Evolutionary conservation across 2,113 vertebrate species (phyloP).

Genomic region (Microtus oregoni): DNA sequence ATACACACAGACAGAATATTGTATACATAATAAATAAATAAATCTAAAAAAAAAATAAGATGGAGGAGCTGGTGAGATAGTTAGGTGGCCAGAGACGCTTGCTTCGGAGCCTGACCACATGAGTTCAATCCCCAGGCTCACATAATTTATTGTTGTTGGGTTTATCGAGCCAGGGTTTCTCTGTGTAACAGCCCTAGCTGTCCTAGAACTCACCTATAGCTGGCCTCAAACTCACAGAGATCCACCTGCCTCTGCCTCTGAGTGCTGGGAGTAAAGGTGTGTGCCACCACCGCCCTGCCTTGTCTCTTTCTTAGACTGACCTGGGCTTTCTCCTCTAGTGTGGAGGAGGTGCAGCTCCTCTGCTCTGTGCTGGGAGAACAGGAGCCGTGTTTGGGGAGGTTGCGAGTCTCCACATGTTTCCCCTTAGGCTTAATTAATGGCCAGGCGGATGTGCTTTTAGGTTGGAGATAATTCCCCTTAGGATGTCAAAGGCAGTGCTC

Average conservation of each 20-base stretch:
- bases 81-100: background rate
- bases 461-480: conserved; percentile 4
- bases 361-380: background rate
- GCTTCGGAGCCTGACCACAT: background rate
- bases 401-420: background rate
- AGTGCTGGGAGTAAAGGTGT: background rate
- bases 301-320: background rate
- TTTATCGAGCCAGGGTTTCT: background rate
- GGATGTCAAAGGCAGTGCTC: conserved; percentile 4
- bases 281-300: background rate
- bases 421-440: background rate
- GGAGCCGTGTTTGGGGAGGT: background rate
- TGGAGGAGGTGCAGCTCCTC: background rate
- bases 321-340: background rate
- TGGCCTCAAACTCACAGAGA: background rate
- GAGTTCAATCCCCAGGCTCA: background rate
- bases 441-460: background rate
- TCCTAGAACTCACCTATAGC: background rate
- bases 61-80: background rate
- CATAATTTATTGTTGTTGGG: background rate
- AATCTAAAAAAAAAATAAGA: background rate
- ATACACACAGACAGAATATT: too few relatives aligned
- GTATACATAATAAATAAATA: too few relatives aligned
- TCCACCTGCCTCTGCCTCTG: background rate
- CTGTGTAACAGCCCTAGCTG: background rate